Evolutionary conservation across 2,888 invertebrate genomes (phyloP), one percentile per base, ranked within the genome.

Genomic region (Alloscopus bannaensis): DNA sequence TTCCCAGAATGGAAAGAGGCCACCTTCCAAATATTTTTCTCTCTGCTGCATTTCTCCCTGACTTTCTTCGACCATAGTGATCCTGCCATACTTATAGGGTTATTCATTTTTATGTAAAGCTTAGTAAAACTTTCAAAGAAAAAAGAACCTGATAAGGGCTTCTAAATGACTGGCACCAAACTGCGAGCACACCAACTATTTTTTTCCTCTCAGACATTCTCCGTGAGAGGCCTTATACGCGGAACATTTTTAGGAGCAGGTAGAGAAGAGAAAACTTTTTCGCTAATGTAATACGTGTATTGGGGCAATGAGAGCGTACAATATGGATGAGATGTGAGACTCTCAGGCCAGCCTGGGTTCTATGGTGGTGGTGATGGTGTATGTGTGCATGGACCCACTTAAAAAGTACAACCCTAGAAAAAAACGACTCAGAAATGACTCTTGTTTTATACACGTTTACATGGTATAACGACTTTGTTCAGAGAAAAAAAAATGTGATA

Each of bases 401-500:
- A 6, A 8, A 8, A 36, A 36, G 36, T 36, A 47, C 47, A 16
- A 24, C 6, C 3, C 52, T 52, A 18, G n/a, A n/a, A n/a, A n/a
- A n/a, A 36, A 36, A 13, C 6, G 36, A 36, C 6, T 55, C n/a
- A 24, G 26, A 55, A 16, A 50, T 3, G 42, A 16, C 13, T 2
- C 18, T 55, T 55, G 24, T n/a, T 28, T 55, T 26, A n/a, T n/a
- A n/a, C n/a, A n/a, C n/a, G n/a, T n/a, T n/a, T n/a, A n/a, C n/a
- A n/a, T n/a, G n/a, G n/a, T n/a, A n/a, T n/a, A n/a, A n/a, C n/a
- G n/a, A n/a, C n/a, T n/a, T n/a, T n/a, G n/a, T n/a, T n/a, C n/a
- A n/a, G 24, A 65, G 47, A 18, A 47, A 60, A 36, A 40, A 11
- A 47, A 26, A 60, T 18, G 68, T 47, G 81, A 77, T 70, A 77